These are phyloP conservation scores for Platyrinchus mystaceus DNA, from an alignment of 2,797 vertebrate genomes.

Conservation along the genomic window DNA sequence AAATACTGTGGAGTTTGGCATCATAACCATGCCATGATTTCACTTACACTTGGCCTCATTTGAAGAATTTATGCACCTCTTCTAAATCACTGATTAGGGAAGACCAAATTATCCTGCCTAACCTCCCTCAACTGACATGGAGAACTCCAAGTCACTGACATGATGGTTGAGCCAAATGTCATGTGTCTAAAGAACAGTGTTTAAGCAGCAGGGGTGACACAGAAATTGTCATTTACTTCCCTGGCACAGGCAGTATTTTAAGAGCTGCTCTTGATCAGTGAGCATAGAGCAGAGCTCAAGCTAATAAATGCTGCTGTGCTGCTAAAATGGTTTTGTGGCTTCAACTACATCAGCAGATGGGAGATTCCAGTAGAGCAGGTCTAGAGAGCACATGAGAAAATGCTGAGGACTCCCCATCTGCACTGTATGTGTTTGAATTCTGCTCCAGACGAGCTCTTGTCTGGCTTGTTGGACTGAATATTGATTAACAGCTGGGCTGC, in stretches of 20 bases:
- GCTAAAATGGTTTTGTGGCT: neutral
- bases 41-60: neutral
- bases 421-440: neutral
- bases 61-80: neutral
- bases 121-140: neutral
- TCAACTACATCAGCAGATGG: neutral
- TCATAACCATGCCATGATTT: neutral
- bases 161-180: neutral
- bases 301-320: neutral
- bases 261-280: neutral
- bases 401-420: neutral
- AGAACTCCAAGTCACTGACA: neutral
- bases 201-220: neutral
- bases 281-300: neutral
- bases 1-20: neutral
- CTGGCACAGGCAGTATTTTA: neutral
- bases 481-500: neutral
- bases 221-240: neutral
- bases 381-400: neutral
- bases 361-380: neutral
- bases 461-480: neutral
- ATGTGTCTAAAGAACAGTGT: neutral
- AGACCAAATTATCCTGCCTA: neutral
- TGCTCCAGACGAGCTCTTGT: neutral
- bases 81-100: neutral